These are phyloP conservation scores for Pontoporia blainvillei DNA, from an alignment of 2,113 vertebrate genomes.

Conservation along the genomic window DNA sequence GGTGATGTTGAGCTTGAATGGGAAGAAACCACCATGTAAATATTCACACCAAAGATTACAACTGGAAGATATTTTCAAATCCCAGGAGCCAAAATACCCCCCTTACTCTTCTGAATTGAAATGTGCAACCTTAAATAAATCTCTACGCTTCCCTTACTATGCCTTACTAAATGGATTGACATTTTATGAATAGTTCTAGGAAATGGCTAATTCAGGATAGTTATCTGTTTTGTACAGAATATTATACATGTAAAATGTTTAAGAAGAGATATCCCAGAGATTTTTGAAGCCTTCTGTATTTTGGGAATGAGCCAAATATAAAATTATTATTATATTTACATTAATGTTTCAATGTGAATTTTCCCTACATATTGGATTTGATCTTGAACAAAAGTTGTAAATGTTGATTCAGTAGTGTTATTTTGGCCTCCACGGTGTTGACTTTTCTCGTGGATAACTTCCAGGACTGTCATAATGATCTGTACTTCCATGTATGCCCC, in stretches of 20 bases:
- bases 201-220: conserved; percentile 18
- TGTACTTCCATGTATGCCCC: conserved; percentile 71
- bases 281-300: conserved; percentile 46
- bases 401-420: conserved; percentile 67
- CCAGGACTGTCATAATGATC: conserved; percentile 68
- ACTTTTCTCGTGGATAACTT: conserved; percentile 73
- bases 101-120: conserved; percentile 71
- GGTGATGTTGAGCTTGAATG: conserved; percentile 98
- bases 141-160: conserved; percentile 67
- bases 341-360: conserved; percentile 68
- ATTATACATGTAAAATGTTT: conserved; percentile 18
- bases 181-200: conserved; percentile 57
- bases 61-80: conserved; percentile 77
- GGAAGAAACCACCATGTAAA: conserved; percentile 99
- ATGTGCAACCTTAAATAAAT: background rate
- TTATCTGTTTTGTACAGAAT: conserved; percentile 68
- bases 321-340: conserved; percentile 64
- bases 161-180: conserved; percentile 71
- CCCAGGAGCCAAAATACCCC: conserved; percentile 82
- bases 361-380: conserved; percentile 60
- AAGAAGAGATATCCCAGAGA: conserved; percentile 14
- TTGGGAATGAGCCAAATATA: conserved; percentile 82
- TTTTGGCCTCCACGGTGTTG: conserved; percentile 68
- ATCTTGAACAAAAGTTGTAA: conserved; percentile 72
- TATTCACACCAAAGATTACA: conserved; percentile 44